Base-by-base conservation (phyloP, 2,888 invertebrate genomes). In the Morpho helenor region DNA sequence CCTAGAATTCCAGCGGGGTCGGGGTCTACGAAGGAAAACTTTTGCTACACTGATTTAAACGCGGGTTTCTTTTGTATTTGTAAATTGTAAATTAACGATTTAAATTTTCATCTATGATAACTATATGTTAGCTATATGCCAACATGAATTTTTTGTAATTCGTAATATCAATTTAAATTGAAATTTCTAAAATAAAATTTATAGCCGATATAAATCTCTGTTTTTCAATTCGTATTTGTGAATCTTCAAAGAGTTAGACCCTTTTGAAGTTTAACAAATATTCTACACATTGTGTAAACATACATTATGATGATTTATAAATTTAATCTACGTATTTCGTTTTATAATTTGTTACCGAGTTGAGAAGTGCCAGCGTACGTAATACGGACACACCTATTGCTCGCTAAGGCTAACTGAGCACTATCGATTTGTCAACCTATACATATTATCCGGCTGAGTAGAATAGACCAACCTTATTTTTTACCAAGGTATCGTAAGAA, bases 301-400 rank as follows among this genome's bases (percentile, higher is more conserved):
- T 9, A 39, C 44, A 46, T 41, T 39, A 7, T 53, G 53, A 46
- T 53, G 53, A 53, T 53, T 53, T 47, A 53, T 53, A 16, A 40
- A 16, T 40, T 40, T 53, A 53, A 53, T 53, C 7, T 53, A 47
- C 39, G 40, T 53, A 53, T 53, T 53, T 53, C 53, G 41, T 45
- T 46, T 47, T 46, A 46, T 47, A 53, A 47, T 53, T 53, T 53
- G 53, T 47, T 46, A 46, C 46, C 46, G 46, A 43, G 43, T 43
- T 5, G 43, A 41, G 47, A 46, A 53, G 41, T 40, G 46, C 22
- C 46, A 9, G 39, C 22, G 40, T 46, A 47, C 53, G 53, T 53
- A 47, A 47, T 39, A 46, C n/a, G 39, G 43, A 22, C 42, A 52
- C 41, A 41, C 46, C 40, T 46, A 40, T 22, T 16, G n/a, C 6